These are phyloP conservation scores for Sus scrofa DNA, from an alignment of 2,113 vertebrate genomes.

Conservation along the genomic window T2T-Sscrofa CM000819.6:33920001-33920500, in stretches of 20 bases:
- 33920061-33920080: not conserved
- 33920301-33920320: not conserved
- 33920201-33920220: not conserved
- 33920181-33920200: not conserved
- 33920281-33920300: not conserved
- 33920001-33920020: not conserved
- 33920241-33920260: not conserved
- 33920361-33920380: not conserved
- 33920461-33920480: not conserved
- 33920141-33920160: not conserved
- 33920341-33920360: not conserved
- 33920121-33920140: not conserved
- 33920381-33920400: not conserved
- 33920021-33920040: not conserved
- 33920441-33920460: not conserved
- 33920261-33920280: not conserved
- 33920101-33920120: not conserved
- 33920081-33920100: not conserved
- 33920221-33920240: not conserved
- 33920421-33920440: not conserved
- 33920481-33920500: not conserved
- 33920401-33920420: not conserved
- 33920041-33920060: not conserved
- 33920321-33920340: not conserved
- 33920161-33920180: not conserved